Conservation (phyloP, 2,888 invertebrate species). For the Heliconius aoede region DNA sequence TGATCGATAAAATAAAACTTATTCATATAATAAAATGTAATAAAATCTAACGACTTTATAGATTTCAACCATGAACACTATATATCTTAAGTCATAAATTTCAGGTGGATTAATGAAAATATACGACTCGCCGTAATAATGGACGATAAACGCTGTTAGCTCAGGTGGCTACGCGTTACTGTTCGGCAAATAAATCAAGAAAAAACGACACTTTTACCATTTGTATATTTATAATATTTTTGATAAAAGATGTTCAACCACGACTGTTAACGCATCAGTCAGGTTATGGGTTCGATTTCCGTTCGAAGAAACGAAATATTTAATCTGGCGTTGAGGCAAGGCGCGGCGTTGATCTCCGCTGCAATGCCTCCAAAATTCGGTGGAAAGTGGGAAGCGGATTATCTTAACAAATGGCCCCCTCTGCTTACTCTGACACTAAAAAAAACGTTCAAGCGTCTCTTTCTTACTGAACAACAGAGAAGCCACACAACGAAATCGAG, state of each 20-base stretch:
- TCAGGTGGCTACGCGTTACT: slow-evolving; percentile 58
- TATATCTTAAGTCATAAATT: slow-evolving; percentile 43
- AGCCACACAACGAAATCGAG: no score
- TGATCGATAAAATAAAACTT: no score
- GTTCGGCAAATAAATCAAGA: slow-evolving; percentile 59
- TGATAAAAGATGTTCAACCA: neutral
- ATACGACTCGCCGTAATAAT: slow-evolving; percentile 41
- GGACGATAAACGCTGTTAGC: slow-evolving; percentile 51
- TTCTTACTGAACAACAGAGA: slow-evolving; percentile 46
- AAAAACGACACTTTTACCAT: slow-evolving; percentile 53
- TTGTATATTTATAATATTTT: slow-evolving; percentile 37
- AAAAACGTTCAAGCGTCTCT: no score
- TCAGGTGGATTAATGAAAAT: slow-evolving; percentile 44
- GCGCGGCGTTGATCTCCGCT: no score
- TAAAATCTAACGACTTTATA: slow-evolving; percentile 15
- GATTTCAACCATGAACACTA: slow-evolving; percentile 31
- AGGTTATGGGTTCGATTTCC: no score
- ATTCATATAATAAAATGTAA: neutral
- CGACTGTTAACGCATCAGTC: no score
- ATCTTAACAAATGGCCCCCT: no score
- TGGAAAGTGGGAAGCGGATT: no score
- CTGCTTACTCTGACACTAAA: no score
- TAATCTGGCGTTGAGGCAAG: no score
- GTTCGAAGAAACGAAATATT: no score
- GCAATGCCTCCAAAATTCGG: no score